phyloP scores from a whole-genome alignment of 2,888 invertebrate species.

The Taenaris catops region DNA sequence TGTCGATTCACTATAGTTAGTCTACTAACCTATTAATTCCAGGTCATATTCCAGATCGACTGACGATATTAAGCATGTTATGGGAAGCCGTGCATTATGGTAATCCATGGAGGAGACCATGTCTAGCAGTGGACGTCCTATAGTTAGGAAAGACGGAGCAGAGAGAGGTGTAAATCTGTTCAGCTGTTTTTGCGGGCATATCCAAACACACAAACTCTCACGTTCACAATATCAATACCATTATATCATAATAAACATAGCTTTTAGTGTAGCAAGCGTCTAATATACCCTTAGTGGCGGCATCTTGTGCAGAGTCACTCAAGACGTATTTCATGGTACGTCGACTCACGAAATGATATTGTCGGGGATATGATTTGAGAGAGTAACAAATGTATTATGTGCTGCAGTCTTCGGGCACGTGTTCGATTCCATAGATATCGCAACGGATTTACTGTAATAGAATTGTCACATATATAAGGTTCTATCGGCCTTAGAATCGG shows the following conservation, averaged over 20 bases:
- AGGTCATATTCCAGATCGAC: too few species aligned
- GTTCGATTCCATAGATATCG: conserved; percentile 26
- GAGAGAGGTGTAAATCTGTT: too few species aligned
- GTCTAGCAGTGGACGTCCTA: too few species aligned
- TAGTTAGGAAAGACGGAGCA: too few species aligned
- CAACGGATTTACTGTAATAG: conserved; percentile 11
- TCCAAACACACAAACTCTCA: too few species aligned
- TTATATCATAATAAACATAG: conserved; percentile 9
- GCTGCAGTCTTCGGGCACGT: conserved; percentile 32
- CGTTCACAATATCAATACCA: too few species aligned
- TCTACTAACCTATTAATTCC: too few species aligned
- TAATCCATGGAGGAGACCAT: too few species aligned
- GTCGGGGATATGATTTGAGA: conserved; percentile 71
- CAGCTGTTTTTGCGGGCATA: too few species aligned
- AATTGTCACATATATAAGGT: conserved; percentile 9
- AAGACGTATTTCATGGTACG: conserved; percentile 77
- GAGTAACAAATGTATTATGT: conserved; percentile 71
- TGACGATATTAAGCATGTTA: too few species aligned
- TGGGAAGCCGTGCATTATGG: too few species aligned
- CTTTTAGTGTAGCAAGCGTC: conserved; percentile 20
- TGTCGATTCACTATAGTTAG: too few species aligned
- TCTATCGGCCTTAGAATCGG: background rate
- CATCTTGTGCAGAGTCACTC: conserved; percentile 76
- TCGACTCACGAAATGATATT: conserved; percentile 76
- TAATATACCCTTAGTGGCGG: conserved; percentile 45